Percentiles rank a stretch among this genome's conserved stretches.
Evolutionary conservation across 1,140 invertebrate species (phyloP).

Genomic region (Lutraria rhynchaena): DNA sequence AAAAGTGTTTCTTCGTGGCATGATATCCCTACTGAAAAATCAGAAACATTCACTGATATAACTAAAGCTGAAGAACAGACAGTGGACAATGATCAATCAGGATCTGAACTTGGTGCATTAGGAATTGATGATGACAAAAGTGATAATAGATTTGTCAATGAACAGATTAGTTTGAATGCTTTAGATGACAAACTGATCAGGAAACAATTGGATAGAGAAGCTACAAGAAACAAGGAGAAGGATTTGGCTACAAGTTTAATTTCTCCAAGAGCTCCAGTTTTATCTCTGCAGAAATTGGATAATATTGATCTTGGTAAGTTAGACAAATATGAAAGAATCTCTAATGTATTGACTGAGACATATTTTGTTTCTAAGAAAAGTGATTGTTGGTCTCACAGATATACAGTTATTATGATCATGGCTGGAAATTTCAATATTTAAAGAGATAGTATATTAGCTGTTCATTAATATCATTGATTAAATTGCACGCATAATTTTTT

Average conservation of each 20-base stretch:
- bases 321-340: too few species aligned
- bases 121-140: conserved; percentile 21
- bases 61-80: background rate
- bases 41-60: conserved; percentile 13
- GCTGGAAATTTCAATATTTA: too few species aligned
- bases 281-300: conserved; percentile 54
- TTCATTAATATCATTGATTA: too few species aligned
- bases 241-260: conserved; percentile 45
- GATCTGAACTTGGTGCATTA: background rate
- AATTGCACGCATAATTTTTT: too few species aligned
- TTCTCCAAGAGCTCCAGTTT: conserved; percentile 47
- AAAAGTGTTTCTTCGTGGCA: conserved; percentile 18
- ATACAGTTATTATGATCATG: too few species aligned
- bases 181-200: conserved; percentile 51
- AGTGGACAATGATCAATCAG: too few species aligned
- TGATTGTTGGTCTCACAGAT: too few species aligned
- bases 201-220: conserved; percentile 35
- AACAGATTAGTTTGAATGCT: conserved; percentile 39
- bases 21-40: conserved; percentile 19
- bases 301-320: conserved; percentile 62
- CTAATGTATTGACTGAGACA: too few species aligned
- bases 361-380: too few species aligned
- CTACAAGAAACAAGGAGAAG: conserved; percentile 50
- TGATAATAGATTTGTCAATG: conserved; percentile 40
- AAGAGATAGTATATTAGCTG: too few species aligned